Percentiles rank a stretch among this genome's conserved stretches.
phyloP scores from a whole-genome alignment of 2,113 vertebrate genomes.

The Hyaena hyaena region DNA sequence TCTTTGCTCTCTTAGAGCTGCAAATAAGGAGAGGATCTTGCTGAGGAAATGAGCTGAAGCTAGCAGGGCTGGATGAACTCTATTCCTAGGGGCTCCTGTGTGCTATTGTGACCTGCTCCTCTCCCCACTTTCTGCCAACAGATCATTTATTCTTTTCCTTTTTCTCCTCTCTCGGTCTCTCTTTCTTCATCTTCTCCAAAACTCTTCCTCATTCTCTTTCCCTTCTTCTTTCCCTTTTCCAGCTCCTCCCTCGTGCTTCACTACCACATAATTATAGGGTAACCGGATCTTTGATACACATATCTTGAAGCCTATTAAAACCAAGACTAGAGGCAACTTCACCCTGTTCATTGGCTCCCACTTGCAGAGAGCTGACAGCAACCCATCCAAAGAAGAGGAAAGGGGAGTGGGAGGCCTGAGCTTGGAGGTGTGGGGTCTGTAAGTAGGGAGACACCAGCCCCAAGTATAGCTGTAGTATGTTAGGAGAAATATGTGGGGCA shows the following conservation, averaged over 20 bases:
- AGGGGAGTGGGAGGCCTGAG: not conserved
- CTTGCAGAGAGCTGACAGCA: not conserved
- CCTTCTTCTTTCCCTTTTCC: not conserved
- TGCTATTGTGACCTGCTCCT: not conserved
- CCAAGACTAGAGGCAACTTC: conserved; percentile 23
- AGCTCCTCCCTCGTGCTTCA: conserved; percentile 53
- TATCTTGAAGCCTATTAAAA: conserved; percentile 57
- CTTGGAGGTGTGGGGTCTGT: not conserved
- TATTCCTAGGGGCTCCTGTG: not conserved
- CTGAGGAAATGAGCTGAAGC: not conserved
- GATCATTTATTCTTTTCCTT: not conserved
- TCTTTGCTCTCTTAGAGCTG: not conserved
- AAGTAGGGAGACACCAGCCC: not conserved
- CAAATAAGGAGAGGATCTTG: not conserved
- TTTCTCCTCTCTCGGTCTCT: not conserved
- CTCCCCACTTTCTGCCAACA: not conserved
- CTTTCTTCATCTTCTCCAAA: not conserved
- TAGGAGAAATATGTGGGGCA: conserved; percentile 15
- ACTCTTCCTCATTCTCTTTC: not conserved
- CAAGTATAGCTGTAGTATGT: not conserved
- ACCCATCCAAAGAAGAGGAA: not conserved
- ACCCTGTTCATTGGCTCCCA: not conserved
- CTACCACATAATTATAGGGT: conserved; percentile 57
- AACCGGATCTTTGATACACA: conserved; percentile 43
- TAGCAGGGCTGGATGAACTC: not conserved